These are phyloP conservation scores for Pangasius sanitwongsei DNA, from an alignment of 2,797 vertebrate species.

Conservation along the genomic window DNA sequence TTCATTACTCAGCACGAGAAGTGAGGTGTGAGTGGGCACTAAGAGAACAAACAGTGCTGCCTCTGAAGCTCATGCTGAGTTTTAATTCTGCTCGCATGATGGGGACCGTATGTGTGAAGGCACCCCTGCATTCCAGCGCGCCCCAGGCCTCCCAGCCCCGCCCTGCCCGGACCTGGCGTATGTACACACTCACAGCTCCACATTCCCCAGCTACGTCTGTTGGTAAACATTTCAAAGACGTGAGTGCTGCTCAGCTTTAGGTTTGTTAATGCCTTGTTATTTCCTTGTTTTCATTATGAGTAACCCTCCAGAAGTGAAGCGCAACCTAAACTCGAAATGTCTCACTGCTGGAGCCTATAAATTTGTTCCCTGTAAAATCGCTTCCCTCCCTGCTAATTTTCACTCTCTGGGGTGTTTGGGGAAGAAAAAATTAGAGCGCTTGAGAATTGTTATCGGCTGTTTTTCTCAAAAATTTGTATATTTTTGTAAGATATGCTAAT, in stretches of 20 bases:
- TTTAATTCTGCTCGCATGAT: slow-evolving; percentile 59
- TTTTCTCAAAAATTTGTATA: neutral
- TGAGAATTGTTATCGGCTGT: neutral
- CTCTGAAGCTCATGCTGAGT: slow-evolving; percentile 49
- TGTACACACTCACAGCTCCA: slow-evolving; percentile 11
- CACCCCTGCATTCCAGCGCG: slow-evolving; percentile 44
- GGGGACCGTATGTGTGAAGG: slow-evolving; percentile 58
- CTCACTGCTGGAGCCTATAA: slow-evolving; percentile 30
- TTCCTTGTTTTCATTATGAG: slow-evolving; percentile 29
- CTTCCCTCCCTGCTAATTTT: slow-evolving; percentile 34
- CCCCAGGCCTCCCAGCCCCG: slow-evolving; percentile 44
- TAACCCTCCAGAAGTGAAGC: neutral
- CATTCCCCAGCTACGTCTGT: slow-evolving; percentile 21
- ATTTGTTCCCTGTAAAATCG: slow-evolving; percentile 33
- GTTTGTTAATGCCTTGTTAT: slow-evolving; percentile 4
- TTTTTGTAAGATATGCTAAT: neutral
- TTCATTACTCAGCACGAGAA: slow-evolving; percentile 41
- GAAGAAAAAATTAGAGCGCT: neutral
- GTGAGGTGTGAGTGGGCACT: slow-evolving; percentile 57
- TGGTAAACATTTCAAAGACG: slow-evolving; percentile 49
- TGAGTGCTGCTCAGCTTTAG: neutral
- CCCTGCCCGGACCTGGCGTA: slow-evolving; percentile 31
- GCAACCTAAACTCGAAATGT: slow-evolving; percentile 7
- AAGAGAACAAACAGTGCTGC: slow-evolving; percentile 57
- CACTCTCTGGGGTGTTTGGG: slow-evolving; percentile 23